Percentiles rank a stretch among this genome's conserved stretches.
Evolutionary conservation across 2,888 invertebrate species (phyloP).

Genomic region (Colostygia pectinataria): DNA sequence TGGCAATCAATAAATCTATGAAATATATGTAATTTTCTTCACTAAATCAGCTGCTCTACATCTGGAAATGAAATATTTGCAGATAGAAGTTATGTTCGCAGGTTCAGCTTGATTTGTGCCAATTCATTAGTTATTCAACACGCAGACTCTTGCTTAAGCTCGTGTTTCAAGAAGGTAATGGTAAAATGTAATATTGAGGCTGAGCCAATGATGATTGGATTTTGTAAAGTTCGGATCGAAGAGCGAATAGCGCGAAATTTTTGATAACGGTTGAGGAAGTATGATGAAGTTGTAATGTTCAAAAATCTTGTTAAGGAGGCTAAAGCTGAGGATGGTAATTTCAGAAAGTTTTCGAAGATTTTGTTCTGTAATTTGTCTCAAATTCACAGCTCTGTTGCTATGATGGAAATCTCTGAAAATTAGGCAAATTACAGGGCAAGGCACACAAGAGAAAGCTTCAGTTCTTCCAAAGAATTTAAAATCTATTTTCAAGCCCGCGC

Average conservation of each 20-base stretch:
- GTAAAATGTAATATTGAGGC: background rate
- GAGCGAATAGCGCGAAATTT: background rate
- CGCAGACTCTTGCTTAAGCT: background rate
- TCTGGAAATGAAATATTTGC: background rate
- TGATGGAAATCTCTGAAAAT: background rate
- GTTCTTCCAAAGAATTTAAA: too few species aligned
- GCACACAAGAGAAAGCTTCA: too few species aligned
- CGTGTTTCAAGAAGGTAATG: background rate
- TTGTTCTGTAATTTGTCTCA: slow-evolving; percentile 1
- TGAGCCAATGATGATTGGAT: slow-evolving; percentile 6
- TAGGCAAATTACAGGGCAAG: slow-evolving; percentile 3
- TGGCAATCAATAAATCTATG: too few species aligned
- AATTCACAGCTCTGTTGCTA: background rate
- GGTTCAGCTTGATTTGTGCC: background rate
- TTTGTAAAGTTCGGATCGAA: background rate
- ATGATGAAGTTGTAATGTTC: background rate
- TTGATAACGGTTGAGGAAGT: background rate
- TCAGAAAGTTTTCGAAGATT: background rate
- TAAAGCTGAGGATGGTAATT: background rate
- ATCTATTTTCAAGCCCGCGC: too few species aligned
- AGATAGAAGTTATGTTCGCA: background rate
- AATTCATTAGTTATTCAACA: slow-evolving; percentile 6
- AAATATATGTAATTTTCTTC: too few species aligned
- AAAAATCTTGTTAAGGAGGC: background rate
- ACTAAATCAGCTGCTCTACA: background rate